Evolutionary conservation across 2,797 vertebrate species (phyloP).

Genomic region (Enteromius viviparus): DNA sequence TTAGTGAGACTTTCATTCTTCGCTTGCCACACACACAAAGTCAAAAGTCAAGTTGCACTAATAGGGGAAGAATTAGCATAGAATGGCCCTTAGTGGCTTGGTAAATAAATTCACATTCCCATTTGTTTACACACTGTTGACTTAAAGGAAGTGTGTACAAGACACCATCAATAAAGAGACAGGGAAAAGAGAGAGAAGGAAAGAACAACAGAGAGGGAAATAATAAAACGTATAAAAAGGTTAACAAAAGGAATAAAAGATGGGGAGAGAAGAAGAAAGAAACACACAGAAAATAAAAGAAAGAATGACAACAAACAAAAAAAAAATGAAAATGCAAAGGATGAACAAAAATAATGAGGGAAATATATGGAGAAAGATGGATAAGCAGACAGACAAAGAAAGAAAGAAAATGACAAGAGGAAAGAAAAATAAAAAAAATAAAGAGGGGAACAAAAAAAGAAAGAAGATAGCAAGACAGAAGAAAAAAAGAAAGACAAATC

Average conservation of each 20-base stretch:
- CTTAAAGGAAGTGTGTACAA: conserved; percentile 47
- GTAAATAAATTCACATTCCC: conserved; percentile 29
- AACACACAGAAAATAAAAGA: background rate
- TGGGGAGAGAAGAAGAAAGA: background rate
- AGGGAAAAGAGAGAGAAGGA: background rate
- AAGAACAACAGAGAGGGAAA: background rate
- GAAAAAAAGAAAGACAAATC: background rate
- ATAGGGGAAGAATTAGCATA: conserved; percentile 71
- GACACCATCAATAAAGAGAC: conserved; percentile 39
- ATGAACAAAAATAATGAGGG: background rate
- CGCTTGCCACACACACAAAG: conserved; percentile 43
- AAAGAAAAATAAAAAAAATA: background rate
- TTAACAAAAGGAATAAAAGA: background rate
- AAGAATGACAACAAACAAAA: background rate
- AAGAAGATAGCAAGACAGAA: too few species aligned
- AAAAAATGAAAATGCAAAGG: background rate
- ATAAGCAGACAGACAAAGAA: background rate
- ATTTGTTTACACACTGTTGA: conserved; percentile 53
- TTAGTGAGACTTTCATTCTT: conserved; percentile 60
- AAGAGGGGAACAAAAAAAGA: background rate
- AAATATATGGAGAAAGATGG: background rate
- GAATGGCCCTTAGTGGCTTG: conserved; percentile 62
- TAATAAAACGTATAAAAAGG: background rate
- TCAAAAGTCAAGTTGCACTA: conserved; percentile 58
- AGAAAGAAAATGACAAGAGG: background rate